Conservation (phyloP, 2,888 invertebrate genomes). For the Drosophila neotestacea region DNA sequence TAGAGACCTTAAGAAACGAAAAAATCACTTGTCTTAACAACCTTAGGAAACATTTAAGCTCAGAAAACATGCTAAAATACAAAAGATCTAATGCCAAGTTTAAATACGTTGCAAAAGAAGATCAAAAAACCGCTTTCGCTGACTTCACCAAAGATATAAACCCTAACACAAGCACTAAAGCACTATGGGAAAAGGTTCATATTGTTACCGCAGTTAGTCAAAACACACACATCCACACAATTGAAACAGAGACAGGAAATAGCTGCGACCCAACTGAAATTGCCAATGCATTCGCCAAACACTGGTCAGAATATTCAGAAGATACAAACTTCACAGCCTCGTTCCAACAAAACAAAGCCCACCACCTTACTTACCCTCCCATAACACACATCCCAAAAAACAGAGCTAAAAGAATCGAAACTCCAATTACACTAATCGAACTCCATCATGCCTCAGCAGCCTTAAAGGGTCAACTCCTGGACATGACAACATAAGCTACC, state of each 20-base stretch:
- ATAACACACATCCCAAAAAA: conserved; percentile 8
- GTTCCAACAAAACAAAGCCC: conserved; percentile 4
- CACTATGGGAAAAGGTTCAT: no score
- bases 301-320: conserved; percentile 10
- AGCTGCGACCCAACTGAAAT: background rate
- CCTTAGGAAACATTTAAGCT: conserved; percentile 3
- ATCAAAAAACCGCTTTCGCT: no score
- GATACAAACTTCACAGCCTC: background rate
- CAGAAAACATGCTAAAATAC: conserved; percentile 13
- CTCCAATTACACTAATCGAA: conserved; percentile 3
- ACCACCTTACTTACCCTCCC: background rate
- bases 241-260: background rate
- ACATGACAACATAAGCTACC: conserved; percentile 2
- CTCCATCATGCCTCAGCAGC: conserved; percentile 5
- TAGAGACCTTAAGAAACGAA: no score
- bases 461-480: conserved; percentile 7
- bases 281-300: background rate
- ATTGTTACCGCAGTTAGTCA: no score
- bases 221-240: conserved; percentile 1
- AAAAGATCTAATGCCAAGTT: conserved; percentile 13
- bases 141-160: no score
- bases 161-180: no score
- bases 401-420: conserved; percentile 21
- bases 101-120: no score
- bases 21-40: no score